phyloP scores from a whole-genome alignment of 37 sponge, comb jelly and placozoan genomes.

The Halichondria panicea region DNA sequence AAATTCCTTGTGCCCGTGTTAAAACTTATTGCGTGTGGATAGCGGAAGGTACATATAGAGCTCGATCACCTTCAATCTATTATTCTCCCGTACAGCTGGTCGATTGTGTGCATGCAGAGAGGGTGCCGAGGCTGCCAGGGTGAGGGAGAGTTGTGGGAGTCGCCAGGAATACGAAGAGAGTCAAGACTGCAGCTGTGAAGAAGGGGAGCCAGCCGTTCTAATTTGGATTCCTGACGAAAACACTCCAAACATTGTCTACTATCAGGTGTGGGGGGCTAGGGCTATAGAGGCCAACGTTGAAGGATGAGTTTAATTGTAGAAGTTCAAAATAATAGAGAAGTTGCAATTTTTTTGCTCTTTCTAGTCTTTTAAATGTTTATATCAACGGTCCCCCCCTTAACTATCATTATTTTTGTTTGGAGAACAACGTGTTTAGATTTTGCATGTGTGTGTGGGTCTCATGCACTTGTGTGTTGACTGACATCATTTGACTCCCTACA shows the following conservation, averaged over 20 bases:
- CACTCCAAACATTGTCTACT: slow-evolving; percentile 64
- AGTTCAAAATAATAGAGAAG: background rate
- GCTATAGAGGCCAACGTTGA: background rate
- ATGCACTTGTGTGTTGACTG: background rate
- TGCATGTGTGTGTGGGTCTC: background rate
- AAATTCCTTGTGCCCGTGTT: too few relatives aligned
- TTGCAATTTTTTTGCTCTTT: background rate
- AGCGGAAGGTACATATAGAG: background rate
- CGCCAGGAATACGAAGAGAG: slow-evolving; percentile 13
- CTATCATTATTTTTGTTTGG: background rate
- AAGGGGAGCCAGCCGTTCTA: slow-evolving; percentile 28
- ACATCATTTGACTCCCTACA: background rate
- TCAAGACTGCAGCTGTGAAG: slow-evolving; percentile 1
- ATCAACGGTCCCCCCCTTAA: background rate
- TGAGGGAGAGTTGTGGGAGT: slow-evolving; percentile 10
- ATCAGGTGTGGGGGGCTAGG: slow-evolving; percentile 40
- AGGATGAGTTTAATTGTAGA: background rate
- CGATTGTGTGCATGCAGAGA: slow-evolving; percentile 7
- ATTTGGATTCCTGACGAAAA: slow-evolving; percentile 57
- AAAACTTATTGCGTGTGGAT: background rate
- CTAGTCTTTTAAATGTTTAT: background rate
- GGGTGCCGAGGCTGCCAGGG: too few relatives aligned
- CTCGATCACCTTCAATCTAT: background rate
- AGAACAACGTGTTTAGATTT: background rate
- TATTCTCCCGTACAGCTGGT: slow-evolving; percentile 2